Base-by-base conservation (phyloP, 2,113 vertebrate genomes). In the Rousettus leschenaultii region DNA sequence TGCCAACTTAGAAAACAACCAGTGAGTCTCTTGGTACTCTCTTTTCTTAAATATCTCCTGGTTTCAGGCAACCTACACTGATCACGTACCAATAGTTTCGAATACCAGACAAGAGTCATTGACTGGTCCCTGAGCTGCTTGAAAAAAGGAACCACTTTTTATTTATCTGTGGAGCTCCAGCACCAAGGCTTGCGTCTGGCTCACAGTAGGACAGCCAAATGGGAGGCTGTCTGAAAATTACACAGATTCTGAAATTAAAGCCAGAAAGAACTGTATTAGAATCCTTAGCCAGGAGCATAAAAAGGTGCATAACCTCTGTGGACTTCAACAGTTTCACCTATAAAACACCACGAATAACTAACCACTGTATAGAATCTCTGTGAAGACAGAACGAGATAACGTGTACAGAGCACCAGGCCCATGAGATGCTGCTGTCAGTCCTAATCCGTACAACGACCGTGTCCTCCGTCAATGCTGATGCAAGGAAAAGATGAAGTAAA, bases 11-110 rank as follows among this genome's bases (percentile, higher is more conserved):
- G 71, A 86, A 79, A 93, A 90, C 8, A 75, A 55, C 80, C 10
- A 15, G 3, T 8, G 21, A 68, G 51, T 65, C 45, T 77, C 79
- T 68, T 45, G 24, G 61, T 78, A 38, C 61, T 40, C 10, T 28
- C 53, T 95, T 84, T 57, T 89, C 16, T 75, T 82, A 95, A 86
- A 28, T 90, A 65, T 73, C 68, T 66, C 55, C 66, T 88, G 33
- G n/a, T 61, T 90, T 57, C 24, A 65, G 87, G 91, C 59, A 75
- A 71, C 43, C 48, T 68, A 35, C 89, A 53, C 26, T 12, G 22
- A 88, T 80, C 28, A 8, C 24, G 21, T 70, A 30, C 53, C 43
- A 18, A 21, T 33, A 13, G 15, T 22, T 63, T 83, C 79, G 40
- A 87, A 51, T 26, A 51, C 53, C 55, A 82, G 75, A 48, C 48